phyloP scores from a whole-genome alignment of 1,140 invertebrate genomes.

The Drosophila ambigua region DNA sequence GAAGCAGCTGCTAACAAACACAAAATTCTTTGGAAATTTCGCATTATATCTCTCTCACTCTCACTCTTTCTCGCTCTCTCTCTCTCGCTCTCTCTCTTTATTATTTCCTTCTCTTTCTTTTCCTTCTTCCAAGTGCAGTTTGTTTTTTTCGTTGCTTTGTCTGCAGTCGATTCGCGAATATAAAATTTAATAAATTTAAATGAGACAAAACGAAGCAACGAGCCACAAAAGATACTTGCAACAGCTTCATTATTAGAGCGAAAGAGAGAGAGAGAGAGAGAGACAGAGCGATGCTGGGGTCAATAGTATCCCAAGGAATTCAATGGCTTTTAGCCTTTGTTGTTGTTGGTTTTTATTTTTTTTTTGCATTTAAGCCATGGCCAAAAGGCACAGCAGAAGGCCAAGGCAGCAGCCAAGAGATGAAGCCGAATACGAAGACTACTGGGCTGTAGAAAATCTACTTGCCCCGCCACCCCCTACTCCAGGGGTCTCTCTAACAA shows the following conservation, averaged over 20 bases:
- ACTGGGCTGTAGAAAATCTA: no score
- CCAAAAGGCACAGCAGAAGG: constrained; percentile 35
- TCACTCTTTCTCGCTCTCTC: no score
- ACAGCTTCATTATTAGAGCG: constrained; percentile 69
- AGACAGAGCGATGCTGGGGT: constrained; percentile 48
- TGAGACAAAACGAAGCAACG: constrained; percentile 55
- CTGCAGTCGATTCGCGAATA: constrained; percentile 21
- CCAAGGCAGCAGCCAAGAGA: constrained; percentile 54
- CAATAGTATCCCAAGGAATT: constrained; percentile 80
- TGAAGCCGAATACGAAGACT: constrained; percentile 29
- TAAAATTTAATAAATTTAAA: constrained; percentile 77
- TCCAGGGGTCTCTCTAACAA: no score
- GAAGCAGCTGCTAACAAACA: constrained; percentile 70
- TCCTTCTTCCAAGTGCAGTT: constrained; percentile 10
- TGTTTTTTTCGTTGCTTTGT: background rate
- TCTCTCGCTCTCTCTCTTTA: no score
- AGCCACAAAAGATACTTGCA: constrained; percentile 30
- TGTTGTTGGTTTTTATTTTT: background rate
- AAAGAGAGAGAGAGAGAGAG: background rate
- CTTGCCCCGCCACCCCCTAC: no score
- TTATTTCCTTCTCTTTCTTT: no score
- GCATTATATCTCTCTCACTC: constrained; percentile 16
- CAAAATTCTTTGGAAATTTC: constrained; percentile 72
- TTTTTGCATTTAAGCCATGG: constrained; percentile 59
- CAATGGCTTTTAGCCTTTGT: constrained; percentile 60